These are phyloP conservation scores for Pontoporia blainvillei DNA, from an alignment of 2,113 vertebrate species.

Conservation along the genomic window DNA sequence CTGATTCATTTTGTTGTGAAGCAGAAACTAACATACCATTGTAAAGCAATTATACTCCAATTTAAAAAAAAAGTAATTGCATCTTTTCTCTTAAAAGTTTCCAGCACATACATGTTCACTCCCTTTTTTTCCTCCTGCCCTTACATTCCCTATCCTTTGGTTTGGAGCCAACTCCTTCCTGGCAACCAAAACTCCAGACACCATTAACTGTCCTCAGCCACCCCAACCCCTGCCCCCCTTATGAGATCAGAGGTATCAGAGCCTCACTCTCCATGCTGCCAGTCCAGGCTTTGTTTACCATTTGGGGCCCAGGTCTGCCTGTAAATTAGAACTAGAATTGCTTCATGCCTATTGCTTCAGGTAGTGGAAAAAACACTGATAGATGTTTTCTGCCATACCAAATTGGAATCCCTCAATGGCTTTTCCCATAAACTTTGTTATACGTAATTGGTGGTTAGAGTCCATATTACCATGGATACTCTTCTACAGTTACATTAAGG, in stretches of 20 bases:
- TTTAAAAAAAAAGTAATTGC: not conserved
- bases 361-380: constrained; percentile 15
- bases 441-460: constrained; percentile 24
- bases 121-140: not conserved
- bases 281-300: not conserved
- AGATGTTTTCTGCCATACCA: constrained; percentile 7
- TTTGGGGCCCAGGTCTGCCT: not conserved
- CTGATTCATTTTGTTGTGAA: no score
- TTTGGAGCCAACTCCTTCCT: constrained; percentile 7
- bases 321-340: not conserved
- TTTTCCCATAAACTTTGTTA: constrained; percentile 18
- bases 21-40: no score
- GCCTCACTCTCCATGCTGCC: not conserved
- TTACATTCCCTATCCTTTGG: not conserved
- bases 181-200: not conserved
- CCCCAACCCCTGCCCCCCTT: rapidly evolving
- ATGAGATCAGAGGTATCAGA: not conserved
- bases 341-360: not conserved
- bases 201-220: not conserved
- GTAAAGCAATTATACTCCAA: no score
- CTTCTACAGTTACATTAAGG: constrained; percentile 33
- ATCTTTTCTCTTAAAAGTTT: not conserved
- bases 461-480: constrained; percentile 16
- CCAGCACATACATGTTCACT: not conserved
- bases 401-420: constrained; percentile 37